Conservation (phyloP, 2,113 vertebrate genomes). For the Sporophila hypoxantha region DNA sequence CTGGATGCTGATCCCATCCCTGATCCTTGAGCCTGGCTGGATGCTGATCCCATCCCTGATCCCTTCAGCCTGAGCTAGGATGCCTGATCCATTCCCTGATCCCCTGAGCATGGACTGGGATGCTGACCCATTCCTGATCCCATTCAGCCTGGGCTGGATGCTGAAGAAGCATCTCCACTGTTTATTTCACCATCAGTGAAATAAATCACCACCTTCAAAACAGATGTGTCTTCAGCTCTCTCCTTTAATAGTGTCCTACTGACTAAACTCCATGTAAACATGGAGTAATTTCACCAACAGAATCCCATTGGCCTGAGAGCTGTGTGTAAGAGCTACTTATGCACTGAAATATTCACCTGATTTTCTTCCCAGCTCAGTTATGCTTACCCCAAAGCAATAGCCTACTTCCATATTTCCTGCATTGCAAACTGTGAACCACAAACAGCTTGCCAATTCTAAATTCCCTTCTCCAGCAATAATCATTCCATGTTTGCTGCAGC, state of each 20-base stretch:
- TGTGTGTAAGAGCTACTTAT: not conserved
- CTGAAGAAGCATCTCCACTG: not conserved
- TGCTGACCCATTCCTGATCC: not conserved
- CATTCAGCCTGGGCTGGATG: not conserved
- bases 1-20: too few species aligned
- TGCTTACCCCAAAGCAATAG: slow-evolving; percentile 15
- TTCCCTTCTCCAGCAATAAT: not conserved
- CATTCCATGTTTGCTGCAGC: not conserved
- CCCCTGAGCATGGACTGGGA: too few species aligned
- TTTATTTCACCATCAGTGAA: not conserved
- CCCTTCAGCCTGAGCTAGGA: not conserved
- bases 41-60: not conserved
- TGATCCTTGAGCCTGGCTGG: not conserved
- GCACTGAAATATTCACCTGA: not conserved
- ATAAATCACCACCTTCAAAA: not conserved
- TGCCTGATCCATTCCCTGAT: too few species aligned
- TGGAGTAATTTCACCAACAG: not conserved
- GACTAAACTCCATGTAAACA: not conserved
- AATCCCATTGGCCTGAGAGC: not conserved
- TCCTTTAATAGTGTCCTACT: slow-evolving; percentile 14
- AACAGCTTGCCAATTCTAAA: not conserved
- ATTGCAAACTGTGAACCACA: not conserved
- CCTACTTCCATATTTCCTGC: not conserved
- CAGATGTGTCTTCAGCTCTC: not conserved
- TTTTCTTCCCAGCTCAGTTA: slow-evolving; percentile 5